phyloP scores from a whole-genome alignment of 2,888 invertebrate species.

The Volucella zonaria region DNA sequence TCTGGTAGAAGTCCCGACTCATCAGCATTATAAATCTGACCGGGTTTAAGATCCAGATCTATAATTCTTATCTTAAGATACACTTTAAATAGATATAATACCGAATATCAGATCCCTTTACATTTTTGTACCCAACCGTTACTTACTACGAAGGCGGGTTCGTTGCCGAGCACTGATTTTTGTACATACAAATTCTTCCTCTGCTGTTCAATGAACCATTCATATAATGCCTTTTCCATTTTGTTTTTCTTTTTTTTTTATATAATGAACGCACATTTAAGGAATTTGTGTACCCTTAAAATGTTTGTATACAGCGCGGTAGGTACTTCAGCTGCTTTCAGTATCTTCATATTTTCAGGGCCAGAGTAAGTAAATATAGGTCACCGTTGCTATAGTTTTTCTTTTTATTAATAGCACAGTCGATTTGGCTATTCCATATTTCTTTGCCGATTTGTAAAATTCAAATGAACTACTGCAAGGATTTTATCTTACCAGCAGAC shows the following conservation, averaged over 20 bases:
- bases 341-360: background rate
- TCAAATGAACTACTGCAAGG: background rate
- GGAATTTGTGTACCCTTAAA: too few relatives aligned
- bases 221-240: slow-evolving; percentile 10
- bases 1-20: too few relatives aligned
- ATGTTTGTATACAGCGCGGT: too few relatives aligned
- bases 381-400: background rate
- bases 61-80: too few relatives aligned
- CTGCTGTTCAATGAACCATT: background rate
- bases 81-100: slow-evolving; percentile 24
- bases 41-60: too few relatives aligned
- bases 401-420: slow-evolving; percentile 12
- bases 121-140: slow-evolving; percentile 9
- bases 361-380: background rate
- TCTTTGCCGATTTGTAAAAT: background rate
- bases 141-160: slow-evolving; percentile 3
- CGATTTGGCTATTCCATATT: background rate
- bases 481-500: slow-evolving; percentile 13
- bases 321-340: slow-evolving; percentile 1
- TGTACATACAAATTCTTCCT: background rate
- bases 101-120: slow-evolving; percentile 5
- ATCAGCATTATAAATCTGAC: too few relatives aligned
- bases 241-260: too few relatives aligned
- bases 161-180: slow-evolving; percentile 1
- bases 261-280: too few relatives aligned